A percentile compares a stretch with the other conserved stretches of the same genome.
Evolutionary conservation across 92 coral and sea anemone genomes (phyloP).

Genomic region (Epizoanthus fatuus): DNA sequence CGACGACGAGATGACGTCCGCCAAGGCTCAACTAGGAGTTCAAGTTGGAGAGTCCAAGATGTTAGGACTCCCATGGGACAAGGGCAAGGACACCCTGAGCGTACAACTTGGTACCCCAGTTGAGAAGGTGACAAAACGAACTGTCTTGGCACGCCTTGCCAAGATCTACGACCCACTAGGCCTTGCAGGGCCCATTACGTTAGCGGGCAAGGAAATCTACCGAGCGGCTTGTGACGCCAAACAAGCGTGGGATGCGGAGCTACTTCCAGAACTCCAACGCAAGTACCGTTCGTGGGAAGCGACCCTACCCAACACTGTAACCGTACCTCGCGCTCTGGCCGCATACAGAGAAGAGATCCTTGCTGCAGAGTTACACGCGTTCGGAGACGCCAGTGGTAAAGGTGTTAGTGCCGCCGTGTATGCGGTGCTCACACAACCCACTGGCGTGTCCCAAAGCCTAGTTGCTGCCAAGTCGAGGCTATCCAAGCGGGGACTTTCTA

Average conservation of each 20-base stretch:
- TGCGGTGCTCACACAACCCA: conserved; percentile 30
- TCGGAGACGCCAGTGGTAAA: conserved; percentile 36
- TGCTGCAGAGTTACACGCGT: neutral
- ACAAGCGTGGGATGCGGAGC: conserved; percentile 1
- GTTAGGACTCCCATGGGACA: conserved; percentile 1
- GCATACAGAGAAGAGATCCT: conserved; percentile 9
- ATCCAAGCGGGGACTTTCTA: neutral
- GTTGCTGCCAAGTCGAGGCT: conserved; percentile 28
- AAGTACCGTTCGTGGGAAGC: conserved; percentile 10
- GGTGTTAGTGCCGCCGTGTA: conserved; percentile 45
- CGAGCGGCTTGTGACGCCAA: neutral
- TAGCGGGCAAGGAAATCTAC: no score
- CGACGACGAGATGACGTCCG: neutral
- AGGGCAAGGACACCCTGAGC: neutral
- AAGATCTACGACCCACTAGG: no score
- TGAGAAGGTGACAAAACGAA: conserved; percentile 4
- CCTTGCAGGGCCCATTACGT: no score
- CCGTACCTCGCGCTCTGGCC: conserved; percentile 4
- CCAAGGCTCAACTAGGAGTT: neutral
- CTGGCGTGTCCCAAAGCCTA: conserved; percentile 14
- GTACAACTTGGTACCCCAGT: neutral
- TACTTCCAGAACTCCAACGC: neutral
- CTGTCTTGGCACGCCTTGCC: neutral
- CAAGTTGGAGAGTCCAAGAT: conserved; percentile 1
- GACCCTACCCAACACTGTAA: conserved; percentile 12